These are phyloP conservation scores for Pseudococcus longispinus DNA, from an alignment of 2,888 invertebrate species.

Conservation along the genomic window DNA sequence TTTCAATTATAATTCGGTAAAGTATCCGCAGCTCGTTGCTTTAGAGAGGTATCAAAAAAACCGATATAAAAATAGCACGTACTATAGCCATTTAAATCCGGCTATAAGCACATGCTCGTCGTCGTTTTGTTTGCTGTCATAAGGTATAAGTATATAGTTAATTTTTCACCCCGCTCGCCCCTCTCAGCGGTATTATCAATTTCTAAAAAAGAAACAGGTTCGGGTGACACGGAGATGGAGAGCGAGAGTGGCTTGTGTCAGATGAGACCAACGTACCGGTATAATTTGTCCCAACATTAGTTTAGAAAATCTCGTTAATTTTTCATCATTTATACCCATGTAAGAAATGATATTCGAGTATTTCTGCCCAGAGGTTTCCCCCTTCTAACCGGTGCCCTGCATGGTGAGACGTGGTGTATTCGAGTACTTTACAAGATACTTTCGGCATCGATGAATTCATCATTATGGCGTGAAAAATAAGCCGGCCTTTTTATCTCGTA, in stretches of 20 bases:
- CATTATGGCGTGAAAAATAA: neutral
- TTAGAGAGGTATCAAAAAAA: neutral
- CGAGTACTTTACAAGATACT: neutral
- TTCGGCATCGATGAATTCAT: neutral
- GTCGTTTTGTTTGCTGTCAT: conserved; percentile 38
- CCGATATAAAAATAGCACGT: conserved; percentile 21
- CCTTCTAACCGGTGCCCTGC: neutral
- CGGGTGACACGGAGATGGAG: neutral
- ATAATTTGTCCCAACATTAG: conserved; percentile 10
- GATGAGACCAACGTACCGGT: neutral
- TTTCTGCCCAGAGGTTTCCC: neutral
- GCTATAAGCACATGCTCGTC: neutral
- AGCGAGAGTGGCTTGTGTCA: neutral
- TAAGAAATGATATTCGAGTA: neutral
- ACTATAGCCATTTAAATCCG: conserved; percentile 30
- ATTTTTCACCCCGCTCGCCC: neutral
- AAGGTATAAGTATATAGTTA: neutral
- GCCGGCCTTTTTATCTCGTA: neutral
- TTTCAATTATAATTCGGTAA: conserved; percentile 37
- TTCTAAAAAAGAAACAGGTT: conserved; percentile 17
- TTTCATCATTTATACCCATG: neutral
- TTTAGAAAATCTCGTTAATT: conserved; percentile 11
- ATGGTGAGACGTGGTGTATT: neutral
- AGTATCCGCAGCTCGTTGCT: neutral
- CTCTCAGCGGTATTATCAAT: neutral